Conservation (phyloP, 2,113 vertebrate genomes). For the Salvelinus alpinus region DNA sequence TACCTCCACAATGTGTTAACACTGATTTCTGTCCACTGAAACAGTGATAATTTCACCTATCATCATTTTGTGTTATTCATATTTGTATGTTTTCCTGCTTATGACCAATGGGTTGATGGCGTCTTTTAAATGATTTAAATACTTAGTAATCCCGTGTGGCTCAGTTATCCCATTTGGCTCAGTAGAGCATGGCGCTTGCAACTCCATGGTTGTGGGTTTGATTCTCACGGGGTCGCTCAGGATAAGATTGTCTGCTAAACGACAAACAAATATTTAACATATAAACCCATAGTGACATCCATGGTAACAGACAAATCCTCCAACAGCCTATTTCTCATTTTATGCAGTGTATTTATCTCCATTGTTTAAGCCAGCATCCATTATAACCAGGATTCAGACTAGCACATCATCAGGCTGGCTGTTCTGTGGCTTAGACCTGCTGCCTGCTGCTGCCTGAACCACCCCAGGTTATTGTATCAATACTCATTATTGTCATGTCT, state of each 20-base stretch:
- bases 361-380: background rate
- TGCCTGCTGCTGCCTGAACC: constrained; percentile 29
- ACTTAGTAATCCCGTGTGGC: background rate
- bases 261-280: too few species aligned
- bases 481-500: constrained; percentile 62
- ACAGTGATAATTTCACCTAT: background rate
- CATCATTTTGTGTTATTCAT: background rate
- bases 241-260: too few species aligned
- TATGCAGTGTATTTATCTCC: background rate
- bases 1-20: background rate
- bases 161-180: too few species aligned
- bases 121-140: background rate
- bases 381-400: background rate
- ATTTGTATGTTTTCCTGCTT: background rate
- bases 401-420: background rate
- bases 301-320: too few species aligned
- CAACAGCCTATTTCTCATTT: background rate
- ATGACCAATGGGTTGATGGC: background rate
- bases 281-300: background rate
- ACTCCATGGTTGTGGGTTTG: too few species aligned
- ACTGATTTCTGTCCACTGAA: background rate
- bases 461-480: constrained; percentile 51
- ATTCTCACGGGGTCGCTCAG: too few species aligned
- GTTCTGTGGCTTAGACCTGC: constrained; percentile 31
- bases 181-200: too few species aligned